phyloP scores from a whole-genome alignment of 2,797 vertebrate species.

The Xenops minutus region DNA sequence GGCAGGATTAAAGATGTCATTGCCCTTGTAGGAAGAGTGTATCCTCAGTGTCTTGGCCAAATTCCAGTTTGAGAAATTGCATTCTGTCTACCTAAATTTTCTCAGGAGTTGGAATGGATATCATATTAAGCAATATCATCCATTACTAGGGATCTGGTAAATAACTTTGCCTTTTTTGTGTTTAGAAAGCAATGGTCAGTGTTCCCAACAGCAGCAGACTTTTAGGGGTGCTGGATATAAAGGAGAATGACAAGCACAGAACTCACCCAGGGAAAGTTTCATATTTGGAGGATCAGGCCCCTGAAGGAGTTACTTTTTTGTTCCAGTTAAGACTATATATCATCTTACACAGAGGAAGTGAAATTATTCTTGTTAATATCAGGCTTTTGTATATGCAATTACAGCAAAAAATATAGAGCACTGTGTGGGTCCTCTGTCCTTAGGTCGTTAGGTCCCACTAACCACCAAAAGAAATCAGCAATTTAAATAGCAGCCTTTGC shows the following conservation, averaged over 20 bases:
- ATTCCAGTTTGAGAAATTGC: constrained; percentile 32
- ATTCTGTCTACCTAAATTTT: constrained; percentile 31
- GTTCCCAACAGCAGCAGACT: background rate
- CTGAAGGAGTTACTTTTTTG: background rate
- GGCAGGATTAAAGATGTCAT: constrained; percentile 27
- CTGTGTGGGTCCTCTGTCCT: background rate
- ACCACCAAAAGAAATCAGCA: background rate
- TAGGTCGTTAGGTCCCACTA: background rate
- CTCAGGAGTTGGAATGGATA: constrained; percentile 12
- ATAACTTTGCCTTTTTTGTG: background rate
- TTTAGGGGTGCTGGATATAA: background rate
- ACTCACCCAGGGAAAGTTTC: background rate
- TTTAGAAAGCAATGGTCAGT: background rate
- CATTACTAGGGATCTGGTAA: background rate
- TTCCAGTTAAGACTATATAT: background rate
- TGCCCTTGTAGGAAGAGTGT: background rate
- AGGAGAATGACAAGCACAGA: background rate
- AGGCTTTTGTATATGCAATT: background rate
- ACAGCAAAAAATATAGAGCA: background rate
- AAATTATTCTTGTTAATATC: background rate
- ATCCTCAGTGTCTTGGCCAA: constrained; percentile 3
- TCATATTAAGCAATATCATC: background rate
- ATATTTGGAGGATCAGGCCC: background rate
- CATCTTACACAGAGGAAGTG: background rate
- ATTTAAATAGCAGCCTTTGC: background rate